phyloP scores from a whole-genome alignment of 1,140 invertebrate species.

The Heliothis subflexa region DNA sequence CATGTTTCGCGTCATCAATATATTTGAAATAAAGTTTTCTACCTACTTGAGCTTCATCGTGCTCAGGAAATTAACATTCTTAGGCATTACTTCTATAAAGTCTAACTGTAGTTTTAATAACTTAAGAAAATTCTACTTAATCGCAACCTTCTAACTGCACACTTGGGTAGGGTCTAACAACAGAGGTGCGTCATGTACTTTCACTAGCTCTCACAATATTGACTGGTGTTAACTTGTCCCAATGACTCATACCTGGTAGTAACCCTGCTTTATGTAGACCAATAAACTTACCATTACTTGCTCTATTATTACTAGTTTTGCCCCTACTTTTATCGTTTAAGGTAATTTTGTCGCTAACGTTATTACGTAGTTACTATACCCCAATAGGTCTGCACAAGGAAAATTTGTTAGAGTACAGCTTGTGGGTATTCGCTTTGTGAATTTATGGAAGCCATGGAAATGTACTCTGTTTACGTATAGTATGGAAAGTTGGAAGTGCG shows the following conservation, averaged over 20 bases:
- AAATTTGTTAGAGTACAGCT: neutral
- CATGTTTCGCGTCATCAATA: too few relatives aligned
- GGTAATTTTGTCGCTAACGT: neutral
- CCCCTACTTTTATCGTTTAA: neutral
- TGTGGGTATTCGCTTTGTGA: too few relatives aligned
- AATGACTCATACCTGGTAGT: conserved; percentile 9
- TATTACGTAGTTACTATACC: neutral
- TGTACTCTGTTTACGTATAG: too few relatives aligned
- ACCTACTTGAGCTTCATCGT: neutral
- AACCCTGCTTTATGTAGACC: neutral
- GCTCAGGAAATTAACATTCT: neutral
- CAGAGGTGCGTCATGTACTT: conserved; percentile 32
- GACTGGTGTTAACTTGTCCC: neutral
- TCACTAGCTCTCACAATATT: conserved; percentile 33
- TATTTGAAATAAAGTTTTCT: neutral
- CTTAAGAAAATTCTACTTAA: neutral
- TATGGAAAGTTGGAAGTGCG: too few relatives aligned
- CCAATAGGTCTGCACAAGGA: neutral
- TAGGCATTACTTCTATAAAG: neutral
- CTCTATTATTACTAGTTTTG: neutral
- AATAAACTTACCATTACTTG: conserved; percentile 6
- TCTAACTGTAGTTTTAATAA: neutral
- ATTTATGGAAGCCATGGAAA: too few relatives aligned
- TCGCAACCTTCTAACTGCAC: neutral
- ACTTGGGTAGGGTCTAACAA: conserved; percentile 25